Percentiles rank a stretch among this genome's conserved stretches.
Conservation (phyloP, 2,888 invertebrate genomes). For the Beris morrisii region DNA sequence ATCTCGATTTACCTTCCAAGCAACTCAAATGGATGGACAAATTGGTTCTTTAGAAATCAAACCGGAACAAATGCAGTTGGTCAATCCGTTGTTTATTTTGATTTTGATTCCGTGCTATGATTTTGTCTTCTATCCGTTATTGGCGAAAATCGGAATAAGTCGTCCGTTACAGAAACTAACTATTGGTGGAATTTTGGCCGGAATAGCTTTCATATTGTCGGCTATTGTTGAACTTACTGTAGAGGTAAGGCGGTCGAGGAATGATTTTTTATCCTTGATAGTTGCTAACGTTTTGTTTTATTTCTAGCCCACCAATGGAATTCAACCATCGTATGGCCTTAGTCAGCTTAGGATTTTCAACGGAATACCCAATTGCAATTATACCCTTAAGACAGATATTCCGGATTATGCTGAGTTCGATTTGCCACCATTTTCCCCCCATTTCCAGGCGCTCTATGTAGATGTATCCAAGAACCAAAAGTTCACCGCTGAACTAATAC, state of each 20-base stretch:
- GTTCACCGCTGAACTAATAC: not conserved
- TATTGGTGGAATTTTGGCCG: constrained; percentile 84
- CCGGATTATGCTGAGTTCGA: constrained; percentile 36
- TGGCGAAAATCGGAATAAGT: constrained; percentile 69
- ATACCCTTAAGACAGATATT: constrained; percentile 44
- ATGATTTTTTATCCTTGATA: not conserved
- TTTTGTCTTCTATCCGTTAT: constrained; percentile 75
- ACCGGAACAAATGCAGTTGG: constrained; percentile 94
- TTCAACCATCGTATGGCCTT: constrained; percentile 61
- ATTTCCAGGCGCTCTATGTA: constrained; percentile 46
- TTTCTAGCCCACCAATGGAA: constrained; percentile 57
- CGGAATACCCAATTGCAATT: constrained; percentile 59
- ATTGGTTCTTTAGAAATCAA: constrained; percentile 74
- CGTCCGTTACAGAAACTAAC: constrained; percentile 84
- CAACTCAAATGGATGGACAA: constrained; percentile 81
- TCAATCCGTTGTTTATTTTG: constrained; percentile 85
- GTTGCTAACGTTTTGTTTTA: not conserved
- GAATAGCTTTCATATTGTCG: constrained; percentile 83
- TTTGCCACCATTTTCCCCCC: constrained; percentile 40
- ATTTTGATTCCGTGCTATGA: constrained; percentile 84
- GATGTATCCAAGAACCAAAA: constrained; percentile 33
- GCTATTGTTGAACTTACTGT: constrained; percentile 79
- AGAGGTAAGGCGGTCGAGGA: constrained; percentile 59
- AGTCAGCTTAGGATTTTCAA: constrained; percentile 75
- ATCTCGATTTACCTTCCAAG: constrained; percentile 92